These are phyloP conservation scores for Ernsta delagoae DNA, from an alignment of 2,888 invertebrate species.

Conservation along the genomic window DNA sequence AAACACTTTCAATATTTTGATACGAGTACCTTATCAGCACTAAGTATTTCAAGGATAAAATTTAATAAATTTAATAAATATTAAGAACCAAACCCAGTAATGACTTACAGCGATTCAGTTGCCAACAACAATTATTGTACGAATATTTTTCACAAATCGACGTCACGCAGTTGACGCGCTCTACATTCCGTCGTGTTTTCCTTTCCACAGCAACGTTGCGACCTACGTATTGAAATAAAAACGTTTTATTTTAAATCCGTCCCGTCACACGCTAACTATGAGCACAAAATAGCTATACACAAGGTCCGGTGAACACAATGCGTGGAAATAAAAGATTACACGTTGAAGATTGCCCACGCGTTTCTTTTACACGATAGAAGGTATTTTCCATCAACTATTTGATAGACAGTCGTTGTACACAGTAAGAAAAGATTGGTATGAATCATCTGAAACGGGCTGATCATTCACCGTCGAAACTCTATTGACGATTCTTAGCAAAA, in stretches of 20 bases:
- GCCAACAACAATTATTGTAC: conserved; percentile 43
- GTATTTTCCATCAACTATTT: neutral
- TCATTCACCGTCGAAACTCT: neutral
- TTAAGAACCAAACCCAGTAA: conserved; percentile 1
- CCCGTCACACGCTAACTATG: conserved; percentile 43
- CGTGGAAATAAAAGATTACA: conserved; percentile 4
- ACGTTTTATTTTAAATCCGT: conserved; percentile 54
- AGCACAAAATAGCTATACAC: conserved; percentile 12
- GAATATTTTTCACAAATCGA: conserved; percentile 49
- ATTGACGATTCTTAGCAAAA: neutral
- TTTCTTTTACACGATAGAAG: neutral
- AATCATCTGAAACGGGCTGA: neutral
- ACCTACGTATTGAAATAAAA: conserved; percentile 48
- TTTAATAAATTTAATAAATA: neutral
- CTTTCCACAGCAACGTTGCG: conserved; percentile 52
- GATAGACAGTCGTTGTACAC: neutral
- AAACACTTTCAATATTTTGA: no score
- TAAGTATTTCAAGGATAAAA: neutral
- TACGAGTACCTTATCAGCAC: neutral
- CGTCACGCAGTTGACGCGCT: conserved; percentile 48
- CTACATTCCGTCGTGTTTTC: conserved; percentile 52
- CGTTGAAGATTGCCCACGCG: neutral
- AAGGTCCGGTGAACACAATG: conserved; percentile 10
- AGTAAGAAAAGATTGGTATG: neutral
- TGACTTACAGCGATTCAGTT: conserved; percentile 34